phyloP scores from a whole-genome alignment of 2,797 vertebrate genomes.

The Ambastaia sidthimunki region DNA sequence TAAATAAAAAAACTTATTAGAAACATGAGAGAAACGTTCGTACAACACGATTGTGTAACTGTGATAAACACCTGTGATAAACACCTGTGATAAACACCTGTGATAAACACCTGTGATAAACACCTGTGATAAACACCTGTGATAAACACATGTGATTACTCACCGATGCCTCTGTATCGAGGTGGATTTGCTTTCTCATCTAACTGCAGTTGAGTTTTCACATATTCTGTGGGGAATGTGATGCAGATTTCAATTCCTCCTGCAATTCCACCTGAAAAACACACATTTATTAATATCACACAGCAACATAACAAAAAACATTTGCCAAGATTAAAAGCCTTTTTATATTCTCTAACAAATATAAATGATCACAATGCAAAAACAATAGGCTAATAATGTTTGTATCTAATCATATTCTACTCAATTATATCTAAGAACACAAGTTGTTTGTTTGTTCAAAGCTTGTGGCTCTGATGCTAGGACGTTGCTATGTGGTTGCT shows the following conservation, averaged over 20 bases:
- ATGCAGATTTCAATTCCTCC: constrained; percentile 83
- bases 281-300: not conserved
- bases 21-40: too few species aligned
- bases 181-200: constrained; percentile 94
- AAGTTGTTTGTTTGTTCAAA: not conserved
- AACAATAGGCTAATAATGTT: not conserved
- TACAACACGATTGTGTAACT: not conserved
- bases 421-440: not conserved
- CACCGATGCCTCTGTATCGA: constrained; percentile 91
- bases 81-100: not conserved
- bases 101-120: not conserved
- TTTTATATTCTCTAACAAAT: too few species aligned
- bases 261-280: constrained; percentile 86
- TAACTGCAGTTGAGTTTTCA: constrained; percentile 95
- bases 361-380: not conserved
- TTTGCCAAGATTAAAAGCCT: too few species aligned
- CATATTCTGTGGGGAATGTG: constrained; percentile 88
- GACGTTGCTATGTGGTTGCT: not conserved
- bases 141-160: constrained; percentile 66
- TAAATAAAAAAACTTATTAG: too few species aligned
- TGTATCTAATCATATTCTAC: not conserved
- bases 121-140: too few species aligned
- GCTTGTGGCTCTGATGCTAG: not conserved
- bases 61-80: not conserved
- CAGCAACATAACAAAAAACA: too few species aligned